phyloP scores from a whole-genome alignment of 2,113 vertebrate species.

The Rafetus swinhoei region DNA sequence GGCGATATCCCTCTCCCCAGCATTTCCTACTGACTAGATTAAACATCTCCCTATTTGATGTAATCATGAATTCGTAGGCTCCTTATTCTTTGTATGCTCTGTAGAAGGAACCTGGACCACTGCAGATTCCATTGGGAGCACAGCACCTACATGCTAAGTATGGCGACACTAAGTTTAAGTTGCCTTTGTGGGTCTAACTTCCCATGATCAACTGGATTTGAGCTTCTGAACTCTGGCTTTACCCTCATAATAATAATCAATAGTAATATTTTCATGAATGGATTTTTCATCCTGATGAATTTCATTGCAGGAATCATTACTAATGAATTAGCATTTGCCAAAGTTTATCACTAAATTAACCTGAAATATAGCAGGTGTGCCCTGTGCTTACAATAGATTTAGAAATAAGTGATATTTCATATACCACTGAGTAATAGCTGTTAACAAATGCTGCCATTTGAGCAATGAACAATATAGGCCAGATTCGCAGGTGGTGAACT shows the following conservation, averaged over 20 bases:
- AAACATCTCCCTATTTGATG: not conserved
- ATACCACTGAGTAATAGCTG: not conserved
- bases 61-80: not conserved
- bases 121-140: not conserved
- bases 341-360: not conserved
- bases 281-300: not conserved
- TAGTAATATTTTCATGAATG: not conserved
- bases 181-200: not conserved
- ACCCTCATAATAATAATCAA: not conserved
- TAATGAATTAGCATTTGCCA: not conserved
- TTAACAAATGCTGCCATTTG: not conserved
- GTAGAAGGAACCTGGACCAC: not conserved
- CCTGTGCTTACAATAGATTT: not conserved
- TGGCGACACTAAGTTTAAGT: not conserved
- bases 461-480: not conserved
- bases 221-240: not conserved
- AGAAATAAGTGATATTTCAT: not conserved
- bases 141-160: not conserved
- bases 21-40: not conserved
- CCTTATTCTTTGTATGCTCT: not conserved
- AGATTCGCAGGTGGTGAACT: not conserved
- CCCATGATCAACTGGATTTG: not conserved
- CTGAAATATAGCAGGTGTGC: rapidly evolving
- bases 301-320: not conserved
- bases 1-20: not conserved